Evolutionary conservation across 2,113 vertebrate species (phyloP).

Genomic region (Cheilinus undulatus): DNA sequence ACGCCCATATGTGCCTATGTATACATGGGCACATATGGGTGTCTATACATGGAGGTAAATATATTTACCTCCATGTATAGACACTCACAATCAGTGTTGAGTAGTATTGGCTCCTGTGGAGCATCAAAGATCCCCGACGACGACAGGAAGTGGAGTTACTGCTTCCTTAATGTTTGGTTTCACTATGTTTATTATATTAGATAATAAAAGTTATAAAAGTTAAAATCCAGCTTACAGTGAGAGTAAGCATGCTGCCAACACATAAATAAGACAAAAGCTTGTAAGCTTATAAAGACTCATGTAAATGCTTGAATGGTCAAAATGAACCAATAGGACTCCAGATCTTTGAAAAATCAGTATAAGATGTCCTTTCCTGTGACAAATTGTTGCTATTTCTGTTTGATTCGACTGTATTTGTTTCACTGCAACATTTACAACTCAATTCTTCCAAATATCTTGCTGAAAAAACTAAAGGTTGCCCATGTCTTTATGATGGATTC

Average conservation of each 20-base stretch:
- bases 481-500: not conserved
- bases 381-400: not conserved
- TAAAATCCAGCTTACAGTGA: not conserved
- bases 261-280: not conserved
- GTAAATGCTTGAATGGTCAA: not conserved
- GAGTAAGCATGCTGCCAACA: too few species aligned
- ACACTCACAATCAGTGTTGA: too few species aligned
- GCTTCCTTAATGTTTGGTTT: not conserved
- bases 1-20: not conserved
- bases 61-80: too few species aligned
- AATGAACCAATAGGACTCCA: not conserved
- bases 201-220: not conserved
- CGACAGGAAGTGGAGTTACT: not conserved
- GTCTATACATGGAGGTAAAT: too few species aligned
- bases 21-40: too few species aligned
- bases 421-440: not conserved
- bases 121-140: not conserved
- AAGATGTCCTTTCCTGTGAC: not conserved
- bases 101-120: not conserved
- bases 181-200: not conserved
- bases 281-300: not conserved
- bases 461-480: conserved; percentile 15
- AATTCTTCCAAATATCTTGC: conserved; percentile 5
- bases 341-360: not conserved
- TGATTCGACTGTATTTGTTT: not conserved